phyloP scores from a whole-genome alignment of 2,797 vertebrate genomes.

The Syngnathus acus region DNA sequence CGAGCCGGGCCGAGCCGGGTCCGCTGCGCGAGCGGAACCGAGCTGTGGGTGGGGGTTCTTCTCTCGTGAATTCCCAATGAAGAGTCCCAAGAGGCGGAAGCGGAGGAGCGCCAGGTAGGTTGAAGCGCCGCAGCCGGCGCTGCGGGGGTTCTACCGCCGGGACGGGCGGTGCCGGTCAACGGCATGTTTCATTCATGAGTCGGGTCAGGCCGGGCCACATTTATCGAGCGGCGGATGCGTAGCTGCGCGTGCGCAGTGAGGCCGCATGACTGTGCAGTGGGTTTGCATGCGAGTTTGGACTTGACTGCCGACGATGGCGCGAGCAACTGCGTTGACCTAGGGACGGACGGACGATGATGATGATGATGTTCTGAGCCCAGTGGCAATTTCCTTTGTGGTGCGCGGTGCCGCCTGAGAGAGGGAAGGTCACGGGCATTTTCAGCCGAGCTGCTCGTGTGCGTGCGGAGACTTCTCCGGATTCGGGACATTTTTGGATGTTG shows the following conservation, averaged over 20 bases:
- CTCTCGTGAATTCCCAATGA: constrained; percentile 66
- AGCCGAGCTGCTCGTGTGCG: too few species aligned
- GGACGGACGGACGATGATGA: too few species aligned
- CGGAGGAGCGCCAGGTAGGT: constrained; percentile 71
- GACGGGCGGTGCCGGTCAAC: background rate
- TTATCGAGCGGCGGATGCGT: constrained; percentile 49
- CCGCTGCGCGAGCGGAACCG: constrained; percentile 10
- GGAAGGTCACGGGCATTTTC: too few species aligned
- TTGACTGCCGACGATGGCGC: too few species aligned
- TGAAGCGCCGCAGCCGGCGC: constrained; percentile 10
- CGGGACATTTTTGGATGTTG: too few species aligned
- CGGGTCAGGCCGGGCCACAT: constrained; percentile 42
- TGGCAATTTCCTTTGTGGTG: too few species aligned
- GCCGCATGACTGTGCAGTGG: constrained; percentile 63
- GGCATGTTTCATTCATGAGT: constrained; percentile 19
- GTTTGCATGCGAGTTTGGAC: too few species aligned
- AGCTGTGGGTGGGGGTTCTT: constrained; percentile 47
- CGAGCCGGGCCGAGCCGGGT: constrained; percentile 14
- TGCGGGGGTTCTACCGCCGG: background rate
- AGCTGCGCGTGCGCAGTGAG: constrained; percentile 47
- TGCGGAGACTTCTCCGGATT: too few species aligned
- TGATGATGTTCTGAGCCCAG: too few species aligned
- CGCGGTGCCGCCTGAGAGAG: too few species aligned
- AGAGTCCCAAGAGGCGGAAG: constrained; percentile 74
- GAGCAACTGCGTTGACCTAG: too few species aligned